Conservation (phyloP, 2,113 vertebrate genomes). For the Progne subis region DNA sequence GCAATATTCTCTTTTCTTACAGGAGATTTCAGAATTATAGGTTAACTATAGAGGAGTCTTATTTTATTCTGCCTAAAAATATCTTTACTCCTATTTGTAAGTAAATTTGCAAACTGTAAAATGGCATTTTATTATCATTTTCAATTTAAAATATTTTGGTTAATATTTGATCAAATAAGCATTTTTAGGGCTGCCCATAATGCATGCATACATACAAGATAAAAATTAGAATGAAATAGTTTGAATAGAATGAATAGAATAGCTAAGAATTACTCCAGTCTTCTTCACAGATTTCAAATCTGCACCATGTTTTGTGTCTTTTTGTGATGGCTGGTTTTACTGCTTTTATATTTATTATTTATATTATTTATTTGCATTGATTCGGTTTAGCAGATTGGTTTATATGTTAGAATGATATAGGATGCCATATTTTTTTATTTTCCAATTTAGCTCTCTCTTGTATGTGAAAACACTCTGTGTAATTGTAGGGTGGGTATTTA, state of each 20-base stretch:
- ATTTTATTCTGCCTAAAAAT: not conserved
- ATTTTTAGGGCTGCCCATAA: not conserved
- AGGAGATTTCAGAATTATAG: not conserved
- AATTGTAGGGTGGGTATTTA: not conserved
- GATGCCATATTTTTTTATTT: not conserved
- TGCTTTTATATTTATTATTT: not conserved
- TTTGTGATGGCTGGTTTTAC: not conserved
- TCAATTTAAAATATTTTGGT: not conserved
- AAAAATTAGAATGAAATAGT: not conserved
- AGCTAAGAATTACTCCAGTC: not conserved
- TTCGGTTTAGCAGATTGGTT: not conserved
- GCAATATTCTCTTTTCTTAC: not conserved
- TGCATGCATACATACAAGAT: not conserved
- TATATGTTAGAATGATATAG: not conserved
- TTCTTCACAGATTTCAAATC: not conserved
- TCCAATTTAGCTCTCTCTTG: not conserved
- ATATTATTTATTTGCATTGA: not conserved
- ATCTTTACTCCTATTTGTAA: not conserved
- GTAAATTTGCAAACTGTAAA: not conserved
- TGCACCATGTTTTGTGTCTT: not conserved
- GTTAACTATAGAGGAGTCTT: not conserved
- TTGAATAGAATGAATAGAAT: not conserved
- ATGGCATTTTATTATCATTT: not conserved
- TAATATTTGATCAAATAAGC: not conserved
- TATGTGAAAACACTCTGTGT: not conserved